Evolutionary conservation across 2,888 invertebrate species (phyloP), one percentile per base, ranked within the genome.

Genomic region (Chaetogeoica ovagalla): DNA sequence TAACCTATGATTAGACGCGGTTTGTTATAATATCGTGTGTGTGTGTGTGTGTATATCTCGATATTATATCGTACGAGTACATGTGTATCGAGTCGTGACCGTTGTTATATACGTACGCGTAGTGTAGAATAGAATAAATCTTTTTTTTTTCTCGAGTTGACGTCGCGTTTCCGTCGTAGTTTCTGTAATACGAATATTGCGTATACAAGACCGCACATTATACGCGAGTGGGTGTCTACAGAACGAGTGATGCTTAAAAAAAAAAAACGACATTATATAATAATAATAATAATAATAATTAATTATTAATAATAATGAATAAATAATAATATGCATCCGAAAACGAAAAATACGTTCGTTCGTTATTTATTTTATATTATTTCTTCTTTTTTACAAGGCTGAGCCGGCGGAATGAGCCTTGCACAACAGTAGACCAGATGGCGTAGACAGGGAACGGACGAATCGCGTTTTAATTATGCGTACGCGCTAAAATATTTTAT

Each of bases 131-230:
- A 11, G 13, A 62, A 52, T 37, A 70, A 37, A 52, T 77, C n/a
- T 30, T 30, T 62, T 57, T 63, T 48, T 55, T 66, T 23, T 63
- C 17, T 11, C n/a, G 23, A 62, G 43, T 19, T 70, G 79, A 79
- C 71, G 79, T 62, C 77, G 69, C 69, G 21, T 69, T 77, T 77
- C 69, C 76, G 76, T n/a, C 76, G 21, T 21, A 8, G 66, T 11
- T 39, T 65, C 37, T 30, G 30, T 48, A 48, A 48, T 48, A 48
- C 15, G 48, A 48, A 48, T 13, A 13, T 48, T 48, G 48, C 11
- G 13, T 13, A 15, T 48, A 48, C 11, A 48, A 30, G 30, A 30
- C 30, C 30, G 30, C 19, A n/a, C 21, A 13, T 48, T 39, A 8
- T 48, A 9, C 48, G 60, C 3, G 48, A 13, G 63, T 69, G 77